A percentile compares a stretch with the other conserved stretches of the same genome.
Conservation (phyloP, 2,888 invertebrate genomes). For the Penaeus monodon region DNA sequence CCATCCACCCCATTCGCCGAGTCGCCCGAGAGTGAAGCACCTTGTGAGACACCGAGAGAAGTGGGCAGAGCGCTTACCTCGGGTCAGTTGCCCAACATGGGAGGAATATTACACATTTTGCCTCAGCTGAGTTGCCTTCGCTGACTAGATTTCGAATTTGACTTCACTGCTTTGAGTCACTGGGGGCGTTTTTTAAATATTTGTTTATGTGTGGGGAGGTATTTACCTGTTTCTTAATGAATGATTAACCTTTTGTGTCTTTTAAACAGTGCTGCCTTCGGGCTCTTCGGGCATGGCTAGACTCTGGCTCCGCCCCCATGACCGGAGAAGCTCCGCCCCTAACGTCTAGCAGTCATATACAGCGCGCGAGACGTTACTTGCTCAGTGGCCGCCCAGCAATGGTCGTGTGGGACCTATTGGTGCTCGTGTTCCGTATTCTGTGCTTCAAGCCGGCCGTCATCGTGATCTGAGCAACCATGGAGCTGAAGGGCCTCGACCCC, state of each 20-base stretch:
- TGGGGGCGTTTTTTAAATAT: no score
- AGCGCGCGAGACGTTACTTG: conserved; percentile 23
- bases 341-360: conserved; percentile 4
- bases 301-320: conserved; percentile 10
- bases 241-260: neutral
- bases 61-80: no score
- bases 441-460: conserved; percentile 52
- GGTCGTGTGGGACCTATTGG: conserved; percentile 52
- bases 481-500: conserved; percentile 52
- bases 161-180: no score
- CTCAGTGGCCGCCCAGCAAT: conserved; percentile 59
- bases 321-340: conserved; percentile 7
- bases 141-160: no score
- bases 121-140: no score
- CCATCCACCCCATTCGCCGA: no score
- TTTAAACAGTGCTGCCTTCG: neutral
- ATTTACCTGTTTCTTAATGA: neutral
- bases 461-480: conserved; percentile 52
- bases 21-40: no score
- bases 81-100: no score
- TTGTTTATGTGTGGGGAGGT: no score
- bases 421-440: conserved; percentile 48
- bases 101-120: no score
- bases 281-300: conserved; percentile 1
- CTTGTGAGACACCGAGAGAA: no score